Conservation (phyloP, 2,113 vertebrate species). For the Zosterops pallidus region DNA sequence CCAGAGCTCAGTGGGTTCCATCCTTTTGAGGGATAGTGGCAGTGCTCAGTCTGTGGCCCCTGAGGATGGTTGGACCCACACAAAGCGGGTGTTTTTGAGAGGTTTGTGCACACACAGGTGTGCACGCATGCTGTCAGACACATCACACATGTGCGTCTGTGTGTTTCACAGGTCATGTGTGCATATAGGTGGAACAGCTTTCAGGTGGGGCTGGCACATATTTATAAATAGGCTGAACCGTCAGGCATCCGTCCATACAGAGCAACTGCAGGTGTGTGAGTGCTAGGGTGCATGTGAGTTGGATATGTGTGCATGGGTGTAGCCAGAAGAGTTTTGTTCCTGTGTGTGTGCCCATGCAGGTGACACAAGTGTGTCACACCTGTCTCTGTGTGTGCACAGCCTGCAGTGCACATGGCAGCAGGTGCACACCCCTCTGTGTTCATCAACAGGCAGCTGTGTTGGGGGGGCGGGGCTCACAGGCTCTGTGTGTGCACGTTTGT, state of each 20-base stretch:
- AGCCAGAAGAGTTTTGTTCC: background rate
- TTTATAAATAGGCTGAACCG: background rate
- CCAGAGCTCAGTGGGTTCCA: rapidly evolving
- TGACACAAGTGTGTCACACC: background rate
- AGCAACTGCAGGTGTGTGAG: rapidly evolving
- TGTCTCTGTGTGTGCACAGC: background rate
- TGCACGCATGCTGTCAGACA: rapidly evolving
- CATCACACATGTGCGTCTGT: background rate
- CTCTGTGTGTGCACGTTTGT: rapidly evolving
- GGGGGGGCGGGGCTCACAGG: background rate
- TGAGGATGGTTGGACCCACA: background rate
- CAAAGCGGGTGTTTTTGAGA: background rate
- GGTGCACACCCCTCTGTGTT: too few relatives aligned
- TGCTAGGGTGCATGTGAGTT: rapidly evolving
- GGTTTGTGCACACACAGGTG: background rate
- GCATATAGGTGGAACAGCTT: background rate
- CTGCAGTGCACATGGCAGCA: too few relatives aligned
- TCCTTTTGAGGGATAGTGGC: background rate
- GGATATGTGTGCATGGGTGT: rapidly evolving
- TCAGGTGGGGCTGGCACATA: background rate
- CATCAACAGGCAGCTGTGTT: background rate
- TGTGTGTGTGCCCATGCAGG: background rate
- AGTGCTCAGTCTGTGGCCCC: rapidly evolving
- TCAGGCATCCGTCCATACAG: rapidly evolving
- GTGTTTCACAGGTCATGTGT: rapidly evolving